These are phyloP conservation scores for Equus quagga DNA, from an alignment of 2,113 vertebrate genomes.

Conservation along the genomic window DNA sequence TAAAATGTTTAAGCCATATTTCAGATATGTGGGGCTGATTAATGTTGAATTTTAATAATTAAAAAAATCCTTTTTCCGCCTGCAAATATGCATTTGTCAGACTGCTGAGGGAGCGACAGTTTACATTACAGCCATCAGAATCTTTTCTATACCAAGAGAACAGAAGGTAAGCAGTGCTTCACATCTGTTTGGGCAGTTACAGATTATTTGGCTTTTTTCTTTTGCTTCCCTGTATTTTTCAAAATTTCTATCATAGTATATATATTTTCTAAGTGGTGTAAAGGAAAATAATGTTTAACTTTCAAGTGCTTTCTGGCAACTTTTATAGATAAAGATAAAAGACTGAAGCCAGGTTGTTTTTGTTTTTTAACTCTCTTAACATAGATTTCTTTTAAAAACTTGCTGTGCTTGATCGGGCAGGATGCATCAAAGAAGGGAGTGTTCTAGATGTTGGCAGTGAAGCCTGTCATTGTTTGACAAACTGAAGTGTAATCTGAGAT, in stretches of 20 bases:
- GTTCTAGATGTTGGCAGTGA: conserved; percentile 39
- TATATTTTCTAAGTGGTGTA: not conserved
- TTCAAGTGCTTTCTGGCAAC: not conserved
- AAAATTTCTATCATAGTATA: not conserved
- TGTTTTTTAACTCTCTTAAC: not conserved
- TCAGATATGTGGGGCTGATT: not conserved
- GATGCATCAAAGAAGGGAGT: conserved; percentile 63
- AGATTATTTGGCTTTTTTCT: not conserved
- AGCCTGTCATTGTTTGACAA: conserved; percentile 72
- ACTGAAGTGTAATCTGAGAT: conserved; percentile 33
- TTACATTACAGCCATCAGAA: not conserved
- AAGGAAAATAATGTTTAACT: conserved; percentile 33
- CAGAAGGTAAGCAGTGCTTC: not conserved
- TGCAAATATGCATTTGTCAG: not conserved
- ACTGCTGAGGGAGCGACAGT: not conserved
- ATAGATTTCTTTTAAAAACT: not conserved
- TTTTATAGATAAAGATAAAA: not conserved
- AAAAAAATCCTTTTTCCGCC: not conserved
- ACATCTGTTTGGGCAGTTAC: not conserved
- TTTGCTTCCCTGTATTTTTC: not conserved
- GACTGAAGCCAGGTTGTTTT: not conserved
- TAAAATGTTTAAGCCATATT: not conserved
- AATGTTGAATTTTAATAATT: not conserved
- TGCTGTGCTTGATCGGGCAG: not conserved
- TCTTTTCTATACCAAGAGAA: not conserved